Conservation (phyloP, 2,797 vertebrate species). For the Cynopterus sphinx region DNA sequence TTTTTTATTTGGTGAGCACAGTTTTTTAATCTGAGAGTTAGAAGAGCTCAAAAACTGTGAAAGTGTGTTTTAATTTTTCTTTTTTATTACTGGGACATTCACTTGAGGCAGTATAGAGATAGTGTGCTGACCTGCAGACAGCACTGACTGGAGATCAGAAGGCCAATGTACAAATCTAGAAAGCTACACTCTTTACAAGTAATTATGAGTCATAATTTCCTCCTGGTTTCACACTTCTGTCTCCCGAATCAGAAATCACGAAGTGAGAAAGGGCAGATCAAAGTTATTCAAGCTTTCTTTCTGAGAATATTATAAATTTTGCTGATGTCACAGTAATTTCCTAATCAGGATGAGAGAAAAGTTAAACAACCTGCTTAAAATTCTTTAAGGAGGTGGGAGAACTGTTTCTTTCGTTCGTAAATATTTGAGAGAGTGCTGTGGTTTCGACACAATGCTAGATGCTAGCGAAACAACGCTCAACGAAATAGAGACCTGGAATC, state of each 20-base stretch:
- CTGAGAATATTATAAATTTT: not conserved
- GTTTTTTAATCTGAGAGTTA: not conserved
- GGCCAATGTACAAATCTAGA: accelerated
- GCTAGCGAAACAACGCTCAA: not conserved
- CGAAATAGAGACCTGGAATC: not conserved
- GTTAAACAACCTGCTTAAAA: not conserved
- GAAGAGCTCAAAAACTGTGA: not conserved
- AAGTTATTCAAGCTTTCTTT: not conserved
- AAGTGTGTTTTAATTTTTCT: not conserved
- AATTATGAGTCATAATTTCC: not conserved
- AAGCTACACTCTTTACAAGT: not conserved
- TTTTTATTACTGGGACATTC: not conserved
- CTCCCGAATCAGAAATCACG: not conserved
- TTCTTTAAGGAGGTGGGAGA: not conserved
- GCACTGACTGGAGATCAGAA: not conserved
- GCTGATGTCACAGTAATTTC: not conserved
- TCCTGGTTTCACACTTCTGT: not conserved
- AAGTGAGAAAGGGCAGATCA: not conserved
- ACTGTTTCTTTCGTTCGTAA: not conserved
- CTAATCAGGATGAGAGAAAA: not conserved
- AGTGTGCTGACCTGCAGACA: not conserved
- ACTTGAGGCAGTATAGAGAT: not conserved
- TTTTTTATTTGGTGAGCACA: not conserved
- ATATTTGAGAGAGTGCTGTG: not conserved
- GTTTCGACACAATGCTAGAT: not conserved